Evolutionary conservation across 2,797 vertebrate species (phyloP), one percentile per base, ranked within the genome.

Genomic region (Varecia variegata): DNA sequence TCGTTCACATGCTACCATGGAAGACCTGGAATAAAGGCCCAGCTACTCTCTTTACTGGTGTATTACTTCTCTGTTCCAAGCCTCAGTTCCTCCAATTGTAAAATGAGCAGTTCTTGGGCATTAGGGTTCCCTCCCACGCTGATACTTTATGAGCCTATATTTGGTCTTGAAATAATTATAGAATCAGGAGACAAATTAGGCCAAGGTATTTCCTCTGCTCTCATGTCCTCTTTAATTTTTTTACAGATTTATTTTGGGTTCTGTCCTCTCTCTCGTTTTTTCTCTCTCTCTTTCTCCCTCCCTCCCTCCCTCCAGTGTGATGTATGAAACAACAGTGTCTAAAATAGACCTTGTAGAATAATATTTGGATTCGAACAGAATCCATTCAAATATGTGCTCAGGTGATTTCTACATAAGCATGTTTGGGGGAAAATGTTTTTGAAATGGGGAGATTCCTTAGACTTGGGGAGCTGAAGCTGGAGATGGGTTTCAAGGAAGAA

Each of bases 351-450:
- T 73, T 43, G 18, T 52, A n/a, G 68, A 73, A 54, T 76, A 60
- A 74, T 70, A 83, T 67, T 70, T 93, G 82, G 45, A 83, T 84
- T 93, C 40, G 60, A 86, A 62, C n/a, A 94, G 52, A 65, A 70
- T 50, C 77, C 71, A 17, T 62, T 85, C 60, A 77, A 58, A 70
- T 65, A 30, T 40, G 11, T 23, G 47, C 21, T 77, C 35, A n/a
- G 25, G 11, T 85, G 38, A 50, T 25, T 70, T 52, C 54, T 84
- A 27, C 45, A 52, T 73, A 40, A 50, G 77, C 1, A 60, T 65
- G 23, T 83, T 54, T 73, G 70, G 80, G 25, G 67, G 13, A n/a
- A 71, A 20, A 65, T 65, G 3, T 62, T n/a, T 73, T 27, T 79
- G 38, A n/a, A 67, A 35, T 11, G 6, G 45, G 45, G n/a, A 10